These are phyloP conservation scores for Prosapia bicincta DNA, from an alignment of 2,888 invertebrate species.

Conservation along the genomic window DNA sequence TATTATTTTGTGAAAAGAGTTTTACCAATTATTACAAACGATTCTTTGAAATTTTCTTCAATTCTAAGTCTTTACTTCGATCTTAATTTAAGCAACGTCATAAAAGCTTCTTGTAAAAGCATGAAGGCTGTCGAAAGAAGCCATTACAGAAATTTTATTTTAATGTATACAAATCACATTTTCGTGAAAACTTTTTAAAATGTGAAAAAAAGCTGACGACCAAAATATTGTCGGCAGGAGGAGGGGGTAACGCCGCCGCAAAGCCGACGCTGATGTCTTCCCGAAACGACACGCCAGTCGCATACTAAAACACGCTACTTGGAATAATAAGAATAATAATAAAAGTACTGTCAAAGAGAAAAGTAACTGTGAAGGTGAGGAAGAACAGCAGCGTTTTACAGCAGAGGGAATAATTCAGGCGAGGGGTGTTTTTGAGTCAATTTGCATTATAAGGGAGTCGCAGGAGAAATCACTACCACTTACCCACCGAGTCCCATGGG, in stretches of 20 bases:
- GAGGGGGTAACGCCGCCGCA: background rate
- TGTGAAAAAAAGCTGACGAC: background rate
- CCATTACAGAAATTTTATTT: constrained; percentile 12
- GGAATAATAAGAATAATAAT: constrained; percentile 9
- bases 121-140: background rate
- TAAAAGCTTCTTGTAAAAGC: background rate
- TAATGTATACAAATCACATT: constrained; percentile 29
- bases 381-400: background rate
- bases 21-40: no score
- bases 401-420: background rate
- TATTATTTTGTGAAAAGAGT: no score
- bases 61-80: no score
- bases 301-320: constrained; percentile 12
- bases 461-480: background rate
- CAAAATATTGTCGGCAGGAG: background rate
- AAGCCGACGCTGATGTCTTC: constrained; percentile 3
- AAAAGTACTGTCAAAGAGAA: constrained; percentile 16
- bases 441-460: background rate
- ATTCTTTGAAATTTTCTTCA: no score
- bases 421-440: background rate
- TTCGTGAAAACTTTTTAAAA: constrained; percentile 18
- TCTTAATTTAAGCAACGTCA: no score
- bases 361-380: constrained; percentile 1
- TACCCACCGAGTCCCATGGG: background rate
- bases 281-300: background rate